phyloP scores from a whole-genome alignment of 2,888 invertebrate genomes.

The Osedax fenrisi region DNA sequence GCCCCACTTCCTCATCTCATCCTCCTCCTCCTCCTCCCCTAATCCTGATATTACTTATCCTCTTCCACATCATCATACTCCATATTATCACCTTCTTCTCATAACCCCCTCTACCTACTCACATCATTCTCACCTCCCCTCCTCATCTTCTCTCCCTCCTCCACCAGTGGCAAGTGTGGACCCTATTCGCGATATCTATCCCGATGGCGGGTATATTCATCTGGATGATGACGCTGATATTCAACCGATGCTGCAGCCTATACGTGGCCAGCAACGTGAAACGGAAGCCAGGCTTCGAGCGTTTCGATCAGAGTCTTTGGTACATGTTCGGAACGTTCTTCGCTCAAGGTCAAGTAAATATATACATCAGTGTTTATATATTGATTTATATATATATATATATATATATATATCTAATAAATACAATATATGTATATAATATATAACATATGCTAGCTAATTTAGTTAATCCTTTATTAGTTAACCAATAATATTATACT shows the following conservation, averaged over 20 bases:
- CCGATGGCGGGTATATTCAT: slow-evolving; percentile 15
- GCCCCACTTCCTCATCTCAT: no score
- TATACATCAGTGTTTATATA: no score
- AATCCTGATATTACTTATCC: background rate
- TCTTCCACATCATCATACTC: background rate
- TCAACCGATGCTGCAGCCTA: slow-evolving; percentile 22
- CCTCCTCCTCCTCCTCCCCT: background rate
- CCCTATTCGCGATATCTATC: slow-evolving; percentile 10
- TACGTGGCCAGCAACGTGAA: no score
- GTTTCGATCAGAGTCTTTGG: slow-evolving; percentile 18
- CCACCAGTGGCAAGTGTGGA: slow-evolving; percentile 20
- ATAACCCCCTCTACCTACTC: background rate
- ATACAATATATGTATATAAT: no score
- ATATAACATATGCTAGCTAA: no score
- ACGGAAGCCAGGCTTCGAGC: slow-evolving; percentile 11
- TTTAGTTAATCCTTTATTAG: no score
- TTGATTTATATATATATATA: no score
- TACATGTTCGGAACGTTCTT: slow-evolving; percentile 29
- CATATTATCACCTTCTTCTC: background rate
- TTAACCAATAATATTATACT: no score
- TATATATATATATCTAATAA: no score
- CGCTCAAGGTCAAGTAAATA: slow-evolving; percentile 31
- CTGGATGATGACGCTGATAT: slow-evolving; percentile 25
- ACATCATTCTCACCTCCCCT: background rate
- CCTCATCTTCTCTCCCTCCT: background rate